These are phyloP conservation scores for Pollachius pollachius DNA, from an alignment of 2,113 vertebrate species.

Conservation along the genomic window DNA sequence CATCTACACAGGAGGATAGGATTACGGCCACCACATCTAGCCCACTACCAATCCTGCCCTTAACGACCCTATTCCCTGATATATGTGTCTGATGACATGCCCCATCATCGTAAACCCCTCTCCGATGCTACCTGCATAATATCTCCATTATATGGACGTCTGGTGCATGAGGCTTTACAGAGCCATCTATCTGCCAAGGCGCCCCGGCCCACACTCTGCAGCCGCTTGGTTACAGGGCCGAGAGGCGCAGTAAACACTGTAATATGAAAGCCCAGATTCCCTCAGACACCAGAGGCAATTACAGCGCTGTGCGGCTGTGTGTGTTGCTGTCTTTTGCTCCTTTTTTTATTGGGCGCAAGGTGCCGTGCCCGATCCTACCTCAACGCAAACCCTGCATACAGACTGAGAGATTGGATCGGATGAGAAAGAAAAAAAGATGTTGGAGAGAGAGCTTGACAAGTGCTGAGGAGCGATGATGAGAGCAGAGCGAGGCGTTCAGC, in stretches of 20 bases:
- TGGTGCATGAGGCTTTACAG: constrained; percentile 33
- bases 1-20: neutral
- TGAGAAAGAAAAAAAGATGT: neutral
- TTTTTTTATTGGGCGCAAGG: no score
- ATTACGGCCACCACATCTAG: no score
- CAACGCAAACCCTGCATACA: neutral
- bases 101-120: constrained; percentile 11
- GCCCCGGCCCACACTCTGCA: constrained; percentile 2
- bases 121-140: constrained; percentile 25
- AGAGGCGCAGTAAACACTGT: constrained; percentile 19
- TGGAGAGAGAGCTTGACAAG: no score
- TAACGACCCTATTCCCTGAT: constrained; percentile 6
- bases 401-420: neutral
- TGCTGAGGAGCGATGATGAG: no score
- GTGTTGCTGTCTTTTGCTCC: neutral
- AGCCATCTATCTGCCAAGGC: constrained; percentile 7
- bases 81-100: constrained; percentile 25
- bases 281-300: constrained; percentile 16
- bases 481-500: no score
- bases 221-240: constrained; percentile 21
- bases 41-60: neutral
- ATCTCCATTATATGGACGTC: constrained; percentile 38
- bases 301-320: constrained; percentile 14
- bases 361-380: no score
- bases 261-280: constrained; percentile 3